Conservation (phyloP, 1,140 invertebrate genomes). For the Drosophila sulfurigaster region DNA sequence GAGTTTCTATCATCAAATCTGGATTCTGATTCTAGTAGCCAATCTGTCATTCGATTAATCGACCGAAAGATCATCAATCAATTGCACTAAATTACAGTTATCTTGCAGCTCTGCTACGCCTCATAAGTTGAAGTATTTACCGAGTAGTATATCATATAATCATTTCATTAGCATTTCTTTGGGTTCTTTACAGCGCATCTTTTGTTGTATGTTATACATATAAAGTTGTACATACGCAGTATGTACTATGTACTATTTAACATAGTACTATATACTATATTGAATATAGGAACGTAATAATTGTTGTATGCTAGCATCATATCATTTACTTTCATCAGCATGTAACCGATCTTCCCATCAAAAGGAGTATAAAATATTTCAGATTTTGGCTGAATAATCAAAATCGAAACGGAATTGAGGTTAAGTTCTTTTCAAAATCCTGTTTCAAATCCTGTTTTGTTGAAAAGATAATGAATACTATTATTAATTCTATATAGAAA, state of each 20-base stretch:
- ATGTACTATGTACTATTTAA: constrained; percentile 48
- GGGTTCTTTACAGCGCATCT: constrained; percentile 49
- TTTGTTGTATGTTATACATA: constrained; percentile 39
- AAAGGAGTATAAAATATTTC: no score
- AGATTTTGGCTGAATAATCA: no score
- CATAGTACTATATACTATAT: constrained; percentile 61
- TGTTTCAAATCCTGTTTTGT: no score
- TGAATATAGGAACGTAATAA: constrained; percentile 80
- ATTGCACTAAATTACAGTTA: constrained; percentile 55
- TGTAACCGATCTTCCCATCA: background rate
- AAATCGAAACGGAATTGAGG: background rate
- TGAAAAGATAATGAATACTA: no score
- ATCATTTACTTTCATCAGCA: constrained; percentile 1
- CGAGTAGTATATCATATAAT: constrained; percentile 5
- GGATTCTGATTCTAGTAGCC: constrained; percentile 28
- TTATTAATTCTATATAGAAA: no score
- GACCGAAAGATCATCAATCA: constrained; percentile 19
- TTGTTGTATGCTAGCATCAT: constrained; percentile 59
- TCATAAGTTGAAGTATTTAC: constrained; percentile 44
- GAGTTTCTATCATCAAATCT: constrained; percentile 10
- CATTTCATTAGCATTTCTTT: constrained; percentile 31
- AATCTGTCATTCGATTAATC: constrained; percentile 8
- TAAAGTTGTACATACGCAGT: constrained; percentile 49
- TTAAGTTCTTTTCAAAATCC: no score
- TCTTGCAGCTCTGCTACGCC: constrained; percentile 57